Percentiles rank a stretch among this genome's conserved stretches.
phyloP scores from a whole-genome alignment of 1,140 invertebrate species.

The Ptiloglossa arizonensis region DNA sequence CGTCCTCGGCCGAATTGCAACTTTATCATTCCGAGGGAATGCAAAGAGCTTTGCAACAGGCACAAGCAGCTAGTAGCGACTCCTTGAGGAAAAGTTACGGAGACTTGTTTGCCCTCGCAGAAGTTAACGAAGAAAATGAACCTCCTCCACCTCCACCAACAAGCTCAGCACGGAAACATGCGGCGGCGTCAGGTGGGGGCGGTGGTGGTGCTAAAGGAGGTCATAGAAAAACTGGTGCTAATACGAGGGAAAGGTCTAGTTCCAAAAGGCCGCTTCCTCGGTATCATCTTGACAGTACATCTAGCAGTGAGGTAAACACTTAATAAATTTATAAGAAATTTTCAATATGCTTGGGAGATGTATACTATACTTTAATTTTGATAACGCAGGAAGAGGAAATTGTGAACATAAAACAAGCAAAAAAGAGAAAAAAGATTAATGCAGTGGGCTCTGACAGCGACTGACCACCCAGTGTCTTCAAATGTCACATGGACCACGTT shows the following conservation, averaged over 20 bases:
- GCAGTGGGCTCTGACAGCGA: slow-evolving; percentile 91
- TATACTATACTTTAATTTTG: slow-evolving; percentile 17
- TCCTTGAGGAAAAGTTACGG: slow-evolving; percentile 93
- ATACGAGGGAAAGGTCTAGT: slow-evolving; percentile 79
- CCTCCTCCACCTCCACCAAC: slow-evolving; percentile 79
- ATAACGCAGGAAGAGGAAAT: slow-evolving; percentile 89
- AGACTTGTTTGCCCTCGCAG: slow-evolving; percentile 94
- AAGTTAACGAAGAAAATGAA: slow-evolving; percentile 89
- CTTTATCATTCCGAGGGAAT: slow-evolving; percentile 92
- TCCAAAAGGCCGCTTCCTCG: slow-evolving; percentile 82
- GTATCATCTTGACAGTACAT: slow-evolving; percentile 76
- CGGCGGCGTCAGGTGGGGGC: slow-evolving; percentile 73
- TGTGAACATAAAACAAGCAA: slow-evolving; percentile 91
- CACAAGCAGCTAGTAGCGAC: slow-evolving; percentile 91
- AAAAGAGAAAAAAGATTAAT: slow-evolving; percentile 91
- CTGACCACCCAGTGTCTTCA: slow-evolving; percentile 84
- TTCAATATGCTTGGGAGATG: not conserved
- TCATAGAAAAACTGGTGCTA: slow-evolving; percentile 77
- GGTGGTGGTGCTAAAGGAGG: slow-evolving; percentile 78
- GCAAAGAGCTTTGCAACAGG: slow-evolving; percentile 92
- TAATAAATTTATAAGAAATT: not conserved
- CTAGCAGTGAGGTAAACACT: slow-evolving; percentile 88
- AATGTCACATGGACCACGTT: slow-evolving; percentile 77
- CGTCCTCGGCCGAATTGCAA: slow-evolving; percentile 83
- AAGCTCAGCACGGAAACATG: slow-evolving; percentile 83